Base-by-base conservation (phyloP, 2,797 vertebrate species). In the Molossus molossus region DNA sequence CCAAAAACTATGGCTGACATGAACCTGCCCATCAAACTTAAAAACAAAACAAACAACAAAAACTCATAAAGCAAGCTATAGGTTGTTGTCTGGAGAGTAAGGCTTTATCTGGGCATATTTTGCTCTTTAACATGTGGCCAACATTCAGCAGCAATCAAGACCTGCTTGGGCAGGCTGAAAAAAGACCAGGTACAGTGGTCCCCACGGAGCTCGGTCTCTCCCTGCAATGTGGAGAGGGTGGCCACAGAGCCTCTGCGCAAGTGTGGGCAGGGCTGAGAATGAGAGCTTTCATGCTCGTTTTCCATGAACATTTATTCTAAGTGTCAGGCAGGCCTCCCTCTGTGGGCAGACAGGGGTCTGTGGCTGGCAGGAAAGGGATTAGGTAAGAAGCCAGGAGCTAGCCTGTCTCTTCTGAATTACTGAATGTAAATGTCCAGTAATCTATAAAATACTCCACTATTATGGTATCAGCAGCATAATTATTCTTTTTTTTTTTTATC, bases 21-120 rank as follows among this genome's bases (percentile, higher is more conserved):
- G 67, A 92, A 29, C 62, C 18, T 23, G n/a, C 15, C 13, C 27
- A 33, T 90, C 82, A 89, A 80, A 75, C 27, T 57, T 72, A 65
- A 73, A 83, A 90, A 69, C 48, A 89, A 55, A 55, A 5, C n/a
- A 91, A 79, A 90, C 40, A 62, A 53, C 23, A 77, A 82, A 87
- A 83, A 29, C n/a, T 67, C 45, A 25, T 23, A 15, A 89, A 75
- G 27, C 33, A 88, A 89, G 17, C 10, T 67, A 18, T 2, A 80
- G 79, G 14, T 58, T 23, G 20, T 17, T 33, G n/a, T 17, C 57
- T 62, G 50, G 67, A 72, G 64, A 84, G 40, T 73, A 87, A 92
- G 76, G 13, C 29, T 87, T 65, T 87, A 50, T 58, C 67, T 76
- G 70, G 29, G 25, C 37, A 10, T 21, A 70, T 50, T 81, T 90